Evolutionary conservation across 1,140 invertebrate species (phyloP), one percentile per base, ranked within the genome.

Genomic region (Trypoxylus dichotomus): DNA sequence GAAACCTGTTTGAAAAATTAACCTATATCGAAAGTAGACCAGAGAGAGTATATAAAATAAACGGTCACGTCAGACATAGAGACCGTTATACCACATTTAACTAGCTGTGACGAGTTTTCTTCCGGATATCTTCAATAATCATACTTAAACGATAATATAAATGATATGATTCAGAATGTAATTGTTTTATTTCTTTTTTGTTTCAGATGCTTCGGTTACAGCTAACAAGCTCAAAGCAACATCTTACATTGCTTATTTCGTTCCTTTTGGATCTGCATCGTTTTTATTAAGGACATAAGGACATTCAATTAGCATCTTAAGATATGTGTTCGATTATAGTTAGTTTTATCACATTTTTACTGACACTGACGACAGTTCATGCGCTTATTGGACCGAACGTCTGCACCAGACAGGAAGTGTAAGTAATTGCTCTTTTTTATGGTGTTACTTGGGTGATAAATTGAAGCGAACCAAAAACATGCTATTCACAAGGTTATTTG

Each of bases 331-430:
- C 60, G 24, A 68, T 19, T 54, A 19, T 54, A 54, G 47, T 32
- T 27, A 27, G 42, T 43, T 29, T 47, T 54, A 47, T 74, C 8
- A 0, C 54, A 25, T 43, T 54, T 71, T 8, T 76, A 42, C 10
- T 76, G 29, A 8, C 32, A 42, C 8, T 37, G 60, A 42, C 58
- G 54, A 29, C 54, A 2, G 29, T 76, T 72, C 71, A 58, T 60
- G 74, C 76, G 8, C 82, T 88, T n/a, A 84, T 86, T 79, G 89
- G 90, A 72, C 88, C 89, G 29, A 90, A 91, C 83, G 86, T 91
- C 58, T 91, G 90, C 80, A 88, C 85, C 15, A 86, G 85, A 82
- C 85, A 89, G 80, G 88, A 90, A 86, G 85, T 85, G 90, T 91
- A 86, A 89, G 88, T 88, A 76, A 37, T 37, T 37, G 10, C 32